Conservation (phyloP, 2,797 vertebrate species). For the Limosa lapponica region DNA sequence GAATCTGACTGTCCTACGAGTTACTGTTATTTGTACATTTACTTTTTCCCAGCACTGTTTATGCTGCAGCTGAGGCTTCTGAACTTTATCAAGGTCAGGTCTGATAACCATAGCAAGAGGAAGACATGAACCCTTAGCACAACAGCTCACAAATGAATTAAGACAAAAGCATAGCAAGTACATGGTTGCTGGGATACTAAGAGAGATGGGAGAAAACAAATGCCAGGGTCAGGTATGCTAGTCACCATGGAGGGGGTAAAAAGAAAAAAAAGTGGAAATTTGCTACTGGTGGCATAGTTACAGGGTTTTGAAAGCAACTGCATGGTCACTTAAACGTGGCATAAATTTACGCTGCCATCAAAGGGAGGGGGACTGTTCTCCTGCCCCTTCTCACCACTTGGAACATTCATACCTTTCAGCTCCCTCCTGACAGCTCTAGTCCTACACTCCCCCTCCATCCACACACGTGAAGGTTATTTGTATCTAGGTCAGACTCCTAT, state of each 20-base stretch:
- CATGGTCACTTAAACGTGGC: background rate
- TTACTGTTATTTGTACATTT: background rate
- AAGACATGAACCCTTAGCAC: background rate
- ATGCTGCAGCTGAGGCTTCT: background rate
- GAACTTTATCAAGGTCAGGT: conserved; percentile 14
- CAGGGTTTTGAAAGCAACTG: background rate
- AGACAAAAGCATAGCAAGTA: background rate
- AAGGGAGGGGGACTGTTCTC: background rate
- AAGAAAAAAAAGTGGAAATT: background rate
- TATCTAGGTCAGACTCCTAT: background rate
- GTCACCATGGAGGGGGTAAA: background rate
- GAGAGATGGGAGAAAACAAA: background rate
- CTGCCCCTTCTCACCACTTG: background rate
- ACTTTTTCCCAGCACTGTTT: background rate
- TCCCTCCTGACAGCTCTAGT: background rate
- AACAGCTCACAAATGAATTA: background rate
- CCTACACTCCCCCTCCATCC: background rate
- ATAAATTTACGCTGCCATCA: background rate
- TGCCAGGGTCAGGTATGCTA: background rate
- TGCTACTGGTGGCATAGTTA: background rate
- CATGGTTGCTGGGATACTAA: conserved; percentile 5
- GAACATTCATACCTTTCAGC: background rate
- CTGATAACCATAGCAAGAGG: background rate
- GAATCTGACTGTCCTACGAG: background rate
- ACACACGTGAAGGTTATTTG: background rate